Conservation (phyloP, 1,140 invertebrate genomes). For the Metopolophium dirhodum region DNA sequence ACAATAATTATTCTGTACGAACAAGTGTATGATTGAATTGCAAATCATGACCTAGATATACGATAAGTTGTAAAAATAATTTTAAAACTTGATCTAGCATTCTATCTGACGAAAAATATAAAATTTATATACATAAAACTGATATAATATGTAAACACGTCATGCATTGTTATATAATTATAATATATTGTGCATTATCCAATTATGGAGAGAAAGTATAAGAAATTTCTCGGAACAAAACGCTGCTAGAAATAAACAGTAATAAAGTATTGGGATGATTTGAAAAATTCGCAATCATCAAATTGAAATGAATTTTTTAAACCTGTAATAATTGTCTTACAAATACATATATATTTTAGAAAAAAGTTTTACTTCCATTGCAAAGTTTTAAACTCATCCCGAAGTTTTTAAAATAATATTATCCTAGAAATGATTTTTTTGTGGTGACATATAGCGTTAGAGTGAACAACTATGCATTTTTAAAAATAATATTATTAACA, state of each 20-base stretch:
- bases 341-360: too few species aligned
- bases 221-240: neutral
- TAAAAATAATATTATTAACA: too few species aligned
- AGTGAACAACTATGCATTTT: too few species aligned
- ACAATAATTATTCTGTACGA: neutral
- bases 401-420: too few species aligned
- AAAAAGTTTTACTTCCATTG: too few species aligned
- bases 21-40: neutral
- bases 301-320: neutral
- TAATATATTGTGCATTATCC: neutral
- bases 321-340: neutral
- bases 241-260: neutral
- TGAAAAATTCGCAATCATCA: neutral
- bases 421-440: too few species aligned
- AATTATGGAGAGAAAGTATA: neutral
- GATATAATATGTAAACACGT: neutral
- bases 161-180: neutral
- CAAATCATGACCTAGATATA: neutral
- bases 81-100: neutral
- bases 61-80: neutral
- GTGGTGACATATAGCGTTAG: too few species aligned
- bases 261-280: neutral
- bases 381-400: too few species aligned
- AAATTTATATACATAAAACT: neutral
- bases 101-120: neutral